These are phyloP conservation scores for Drosophila gunungcola DNA, from an alignment of 1,140 invertebrate species.

Conservation along the genomic window DNA sequence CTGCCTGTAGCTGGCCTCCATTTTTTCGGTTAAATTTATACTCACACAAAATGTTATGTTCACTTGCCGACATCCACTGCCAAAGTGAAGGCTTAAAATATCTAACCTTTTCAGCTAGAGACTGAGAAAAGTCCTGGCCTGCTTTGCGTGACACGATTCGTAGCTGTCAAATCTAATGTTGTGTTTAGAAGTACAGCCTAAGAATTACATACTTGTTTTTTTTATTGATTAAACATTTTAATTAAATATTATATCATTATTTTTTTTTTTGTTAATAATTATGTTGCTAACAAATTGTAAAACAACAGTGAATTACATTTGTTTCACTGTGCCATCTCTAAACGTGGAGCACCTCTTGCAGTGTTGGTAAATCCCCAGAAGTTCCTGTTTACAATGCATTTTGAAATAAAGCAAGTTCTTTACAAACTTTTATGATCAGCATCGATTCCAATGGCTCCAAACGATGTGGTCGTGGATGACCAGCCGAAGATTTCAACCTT, in stretches of 20 bases:
- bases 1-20: background rate
- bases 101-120: background rate
- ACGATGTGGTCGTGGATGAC: background rate
- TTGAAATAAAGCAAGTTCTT: background rate
- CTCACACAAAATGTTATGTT: background rate
- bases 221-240: no score
- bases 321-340: slow-evolving; percentile 12
- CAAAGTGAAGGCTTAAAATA: background rate
- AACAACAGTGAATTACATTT: background rate
- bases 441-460: slow-evolving; percentile 17
- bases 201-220: no score
- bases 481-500: slow-evolving; percentile 53
- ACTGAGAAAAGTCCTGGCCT: slow-evolving; percentile 5
- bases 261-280: background rate
- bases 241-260: background rate
- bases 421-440: background rate
- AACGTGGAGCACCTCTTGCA: background rate
- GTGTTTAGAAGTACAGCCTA: background rate
- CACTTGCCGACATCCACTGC: background rate
- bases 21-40: background rate
- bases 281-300: background rate
- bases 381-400: background rate
- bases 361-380: slow-evolving; percentile 3
- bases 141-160: background rate
- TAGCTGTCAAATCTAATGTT: background rate